Evolutionary conservation across 2,888 invertebrate genomes (phyloP).

Genomic region (Mystacides longicornis): DNA sequence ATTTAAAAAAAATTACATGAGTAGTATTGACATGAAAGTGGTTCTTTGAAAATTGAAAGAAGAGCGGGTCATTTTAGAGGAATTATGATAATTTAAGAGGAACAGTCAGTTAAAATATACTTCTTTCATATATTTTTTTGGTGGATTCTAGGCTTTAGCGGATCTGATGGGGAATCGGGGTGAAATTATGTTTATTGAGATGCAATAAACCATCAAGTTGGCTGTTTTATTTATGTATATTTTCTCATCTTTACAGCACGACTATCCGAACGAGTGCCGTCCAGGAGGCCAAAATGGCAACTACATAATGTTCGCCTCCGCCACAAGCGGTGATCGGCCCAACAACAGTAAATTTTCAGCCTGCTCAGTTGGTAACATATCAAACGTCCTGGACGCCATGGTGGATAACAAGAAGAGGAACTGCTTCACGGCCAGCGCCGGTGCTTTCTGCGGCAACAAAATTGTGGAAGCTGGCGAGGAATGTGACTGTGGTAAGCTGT

Average conservation of each 20-base stretch:
- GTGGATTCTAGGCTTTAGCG: too few species aligned
- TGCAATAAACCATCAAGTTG: too few species aligned
- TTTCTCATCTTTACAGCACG: constrained; percentile 59
- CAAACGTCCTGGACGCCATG: constrained; percentile 87
- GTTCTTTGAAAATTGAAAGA: too few species aligned
- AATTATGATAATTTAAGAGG: too few species aligned
- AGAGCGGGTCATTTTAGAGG: too few species aligned
- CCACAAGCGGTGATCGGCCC: constrained; percentile 94
- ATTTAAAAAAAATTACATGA: too few species aligned
- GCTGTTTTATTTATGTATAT: too few species aligned
- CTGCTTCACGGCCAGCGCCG: constrained; percentile 81
- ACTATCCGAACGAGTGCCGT: constrained; percentile 84
- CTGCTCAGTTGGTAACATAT: constrained; percentile 93
- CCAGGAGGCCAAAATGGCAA: constrained; percentile 91
- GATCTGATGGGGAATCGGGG: too few species aligned
- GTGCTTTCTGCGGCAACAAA: constrained; percentile 98
- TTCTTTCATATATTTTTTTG: too few species aligned
- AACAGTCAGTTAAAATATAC: too few species aligned
- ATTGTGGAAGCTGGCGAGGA: constrained; percentile 97
- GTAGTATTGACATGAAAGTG: too few species aligned
- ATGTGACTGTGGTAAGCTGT: constrained; percentile 75
- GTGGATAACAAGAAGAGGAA: constrained; percentile 85
- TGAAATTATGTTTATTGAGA: too few species aligned
- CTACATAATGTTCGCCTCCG: constrained; percentile 99
- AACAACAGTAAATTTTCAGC: constrained; percentile 97